Evolutionary conservation across 2,888 invertebrate genomes (phyloP), one percentile per base, ranked within the genome.

Genomic region (Eupeodes luniger): DNA sequence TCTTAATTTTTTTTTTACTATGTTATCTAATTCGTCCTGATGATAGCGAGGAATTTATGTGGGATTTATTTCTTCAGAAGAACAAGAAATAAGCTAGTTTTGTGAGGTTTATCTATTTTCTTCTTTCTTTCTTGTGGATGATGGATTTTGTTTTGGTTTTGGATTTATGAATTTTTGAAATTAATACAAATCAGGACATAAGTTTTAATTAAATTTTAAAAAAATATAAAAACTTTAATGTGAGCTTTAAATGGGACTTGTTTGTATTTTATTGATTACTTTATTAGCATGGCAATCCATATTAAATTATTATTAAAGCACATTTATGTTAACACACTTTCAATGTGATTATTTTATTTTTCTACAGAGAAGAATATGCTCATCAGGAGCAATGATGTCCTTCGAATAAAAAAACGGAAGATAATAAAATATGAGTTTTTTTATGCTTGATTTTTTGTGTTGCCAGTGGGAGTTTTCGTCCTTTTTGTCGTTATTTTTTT

Each of bases 271-370:
- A 40, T 40, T 40, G 40, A 40, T 40, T 40, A 9, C 6, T 40
- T 40, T 7, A 40, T 40, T 40, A 40, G 40, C 6, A 4, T 40
- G 9, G 5, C 1, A 27, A 27, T 27, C 27, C 27, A 3, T 27
- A 27, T 19, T 19, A 19, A 19, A 19, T 19, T 36, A 36, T 2
- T 40, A 40, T 40, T 40, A 40, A 40, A 40, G 5, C 9, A 40
- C 4, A 40, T 40, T 40, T 40, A 27, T 5, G 9, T 40, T 40
- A 40, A 40, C 59, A 40, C 51, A 66, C 64, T 70, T 83, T 80
- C 75, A 87, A 83, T 87, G 76, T 76, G 80, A 86, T 86, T 86
- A 66, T 57, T 78, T 57, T 49, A 27, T 53, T 49, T 47, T 36
- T 5, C 75, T 11, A 14, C 11, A 4, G 40, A 34, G 6, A 49